Base-by-base conservation (phyloP, 2,113 vertebrate species). In the Ornithorhynchus anatinus region DNA sequence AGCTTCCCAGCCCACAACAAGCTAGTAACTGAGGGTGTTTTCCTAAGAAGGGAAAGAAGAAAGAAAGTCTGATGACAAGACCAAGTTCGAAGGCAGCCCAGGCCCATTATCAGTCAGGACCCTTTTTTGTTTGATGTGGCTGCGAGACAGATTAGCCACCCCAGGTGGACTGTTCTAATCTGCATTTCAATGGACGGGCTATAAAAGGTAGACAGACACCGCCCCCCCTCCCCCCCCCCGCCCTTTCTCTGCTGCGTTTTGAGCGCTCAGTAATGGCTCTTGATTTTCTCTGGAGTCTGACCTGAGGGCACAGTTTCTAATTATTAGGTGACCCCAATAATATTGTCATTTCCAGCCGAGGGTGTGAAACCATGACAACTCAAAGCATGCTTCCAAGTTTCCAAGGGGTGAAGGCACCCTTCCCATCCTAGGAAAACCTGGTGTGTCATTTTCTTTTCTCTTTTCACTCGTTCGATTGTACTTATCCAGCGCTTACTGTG, bases 321-420 rank as follows among this genome's bases (percentile, higher is more conserved):
- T 90, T 89, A 86, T 88, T 84, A 82, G 85, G 86, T 89, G 88
- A 86, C 84, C 79, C 86, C 69, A 80, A 84, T 89, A 86, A 89
- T 90, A 89, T 90, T 75, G 86, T 90, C 87, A 93, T 91, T 94
- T 94, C 93, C 92, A 80, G 83, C 88, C 89, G 84, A 70, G 89
- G 78, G 75, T 44, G 81, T 57, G 86, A 88, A 90, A 83, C 89
- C 87, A 90, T 89, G 75, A 86, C 82, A 90, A 90, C 87, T n/a
- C 80, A 85, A 77, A 84, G 79, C 81, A n/a, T 70, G 60, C 80
- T 73, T 79, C 87, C 87, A 82, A 86, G 82, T 81, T 84, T 80
- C 79, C 56, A 16, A 75, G 59, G 83, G 86, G 88, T 89, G 86
- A 84, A 89, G 86, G 87, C 86, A 87, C 86, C 84, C 81, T 84